Conservation (phyloP, 2,797 vertebrate species). For the Ficedula albicollis region DNA sequence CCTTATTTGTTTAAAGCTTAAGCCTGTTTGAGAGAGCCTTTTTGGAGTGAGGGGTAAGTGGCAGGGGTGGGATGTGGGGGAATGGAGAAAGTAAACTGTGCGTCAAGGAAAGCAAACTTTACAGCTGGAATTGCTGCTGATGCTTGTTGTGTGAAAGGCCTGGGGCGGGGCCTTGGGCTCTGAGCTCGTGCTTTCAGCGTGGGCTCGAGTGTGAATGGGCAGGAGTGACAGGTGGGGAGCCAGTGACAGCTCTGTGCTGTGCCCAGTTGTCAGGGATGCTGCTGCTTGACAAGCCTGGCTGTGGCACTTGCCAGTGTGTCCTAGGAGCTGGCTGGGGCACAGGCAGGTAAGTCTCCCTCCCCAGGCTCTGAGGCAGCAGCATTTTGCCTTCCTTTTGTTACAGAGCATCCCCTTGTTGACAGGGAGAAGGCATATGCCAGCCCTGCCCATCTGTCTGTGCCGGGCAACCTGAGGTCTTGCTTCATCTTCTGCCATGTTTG, state of each 20-base stretch:
- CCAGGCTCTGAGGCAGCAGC: neutral
- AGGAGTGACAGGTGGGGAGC: neutral
- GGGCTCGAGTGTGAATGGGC: neutral
- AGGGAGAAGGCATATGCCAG: neutral
- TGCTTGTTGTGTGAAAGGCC: conserved; percentile 21
- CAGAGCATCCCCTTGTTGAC: neutral
- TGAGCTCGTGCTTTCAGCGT: accelerated
- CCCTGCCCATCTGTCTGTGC: neutral
- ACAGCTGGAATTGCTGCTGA: conserved; percentile 57
- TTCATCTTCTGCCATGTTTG: neutral
- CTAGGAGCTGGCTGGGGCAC: accelerated
- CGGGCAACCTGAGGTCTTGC: neutral
- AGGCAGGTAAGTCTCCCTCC: neutral
- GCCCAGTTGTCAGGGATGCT: accelerated
- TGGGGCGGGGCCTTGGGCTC: neutral
- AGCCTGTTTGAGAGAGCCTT: conserved; percentile 81
- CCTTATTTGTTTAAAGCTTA: conserved; percentile 93
- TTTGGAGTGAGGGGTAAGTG: conserved; percentile 81
- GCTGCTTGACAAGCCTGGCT: neutral
- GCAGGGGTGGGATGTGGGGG: conserved; percentile 37
- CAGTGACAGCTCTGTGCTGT: accelerated
- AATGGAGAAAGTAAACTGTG: conserved; percentile 70
- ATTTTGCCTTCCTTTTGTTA: neutral
- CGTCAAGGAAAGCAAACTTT: conserved; percentile 59
- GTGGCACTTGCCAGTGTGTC: neutral